A percentile compares a stretch with the other conserved stretches of the same genome.
phyloP scores from a whole-genome alignment of 2,797 vertebrate genomes.

The Onychomys torridus region DNA sequence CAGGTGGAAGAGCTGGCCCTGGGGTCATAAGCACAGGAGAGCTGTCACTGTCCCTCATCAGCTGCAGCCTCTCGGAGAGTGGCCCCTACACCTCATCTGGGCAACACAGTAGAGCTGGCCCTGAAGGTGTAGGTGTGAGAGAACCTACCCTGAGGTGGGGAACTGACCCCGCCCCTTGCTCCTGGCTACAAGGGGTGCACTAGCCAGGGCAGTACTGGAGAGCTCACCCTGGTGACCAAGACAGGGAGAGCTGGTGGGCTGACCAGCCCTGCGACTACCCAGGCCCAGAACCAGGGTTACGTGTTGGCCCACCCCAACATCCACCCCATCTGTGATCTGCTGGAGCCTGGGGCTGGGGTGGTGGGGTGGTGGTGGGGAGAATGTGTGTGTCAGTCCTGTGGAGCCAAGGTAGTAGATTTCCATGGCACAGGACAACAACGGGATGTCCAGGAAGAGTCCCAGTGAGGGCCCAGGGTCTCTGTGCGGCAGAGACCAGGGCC shows the following conservation, averaged over 20 bases:
- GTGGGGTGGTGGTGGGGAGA: too few species aligned
- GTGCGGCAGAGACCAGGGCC: background rate
- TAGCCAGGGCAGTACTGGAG: background rate
- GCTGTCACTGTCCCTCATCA: background rate
- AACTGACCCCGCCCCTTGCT: background rate
- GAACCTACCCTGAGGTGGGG: background rate
- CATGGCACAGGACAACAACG: background rate
- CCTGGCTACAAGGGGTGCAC: background rate
- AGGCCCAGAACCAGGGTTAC: background rate
- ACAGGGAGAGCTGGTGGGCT: background rate
- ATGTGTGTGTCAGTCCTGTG: too few species aligned
- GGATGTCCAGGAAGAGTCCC: background rate
- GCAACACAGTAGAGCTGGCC: background rate
- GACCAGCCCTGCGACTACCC: background rate
- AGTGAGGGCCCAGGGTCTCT: background rate
- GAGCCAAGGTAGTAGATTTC: background rate
- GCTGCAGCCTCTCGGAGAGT: background rate
- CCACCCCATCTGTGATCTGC: background rate
- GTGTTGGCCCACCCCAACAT: background rate
- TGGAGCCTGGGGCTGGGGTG: background rate
- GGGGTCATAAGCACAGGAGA: background rate
- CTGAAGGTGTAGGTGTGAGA: background rate
- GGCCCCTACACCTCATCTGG: background rate
- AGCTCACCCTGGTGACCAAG: background rate
- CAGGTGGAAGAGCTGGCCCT: background rate